Evolutionary conservation across 2,797 vertebrate genomes (phyloP).

Genomic region (Coilia nasus): DNA sequence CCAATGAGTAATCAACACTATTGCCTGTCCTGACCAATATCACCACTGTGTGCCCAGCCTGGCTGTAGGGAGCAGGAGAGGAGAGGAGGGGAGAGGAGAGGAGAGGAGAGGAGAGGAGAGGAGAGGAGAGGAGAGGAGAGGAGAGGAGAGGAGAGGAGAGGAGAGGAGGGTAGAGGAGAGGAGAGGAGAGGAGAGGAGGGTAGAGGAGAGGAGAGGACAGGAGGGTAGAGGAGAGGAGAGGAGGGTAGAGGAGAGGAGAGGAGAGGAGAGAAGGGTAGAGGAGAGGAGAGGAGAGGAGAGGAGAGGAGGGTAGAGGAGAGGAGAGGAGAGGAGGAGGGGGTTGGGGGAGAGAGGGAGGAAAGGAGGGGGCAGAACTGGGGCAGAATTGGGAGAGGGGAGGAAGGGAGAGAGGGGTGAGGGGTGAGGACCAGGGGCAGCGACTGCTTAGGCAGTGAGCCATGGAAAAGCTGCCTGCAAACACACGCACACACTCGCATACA

Average conservation of each 20-base stretch:
- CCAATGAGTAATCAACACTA: slow-evolving; percentile 87
- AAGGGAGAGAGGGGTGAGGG: not conserved
- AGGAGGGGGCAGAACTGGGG: slow-evolving; percentile 34
- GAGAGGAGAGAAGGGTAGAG: slow-evolving; percentile 30
- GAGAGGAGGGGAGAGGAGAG: slow-evolving; percentile 26
- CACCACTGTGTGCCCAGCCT: slow-evolving; percentile 51
- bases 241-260: not conserved
- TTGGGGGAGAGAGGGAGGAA: slow-evolving; percentile 16
- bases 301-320: not conserved
- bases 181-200: not conserved
- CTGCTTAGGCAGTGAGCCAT: not conserved
- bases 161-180: slow-evolving; percentile 32
- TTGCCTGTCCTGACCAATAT: slow-evolving; percentile 81
- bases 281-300: not conserved
- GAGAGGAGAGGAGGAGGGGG: no score
- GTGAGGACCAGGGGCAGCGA: not conserved
- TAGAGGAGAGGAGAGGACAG: not conserved
- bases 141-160: not conserved
- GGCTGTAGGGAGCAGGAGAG: slow-evolving; percentile 20
- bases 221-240: slow-evolving; percentile 52
- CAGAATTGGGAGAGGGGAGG: slow-evolving; percentile 53
- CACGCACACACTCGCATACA: not conserved
- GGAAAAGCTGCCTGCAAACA: slow-evolving; percentile 15
- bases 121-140: not conserved
- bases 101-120: not conserved